phyloP scores from a whole-genome alignment of 2,113 vertebrate genomes.

The Perca flavescens region DNA sequence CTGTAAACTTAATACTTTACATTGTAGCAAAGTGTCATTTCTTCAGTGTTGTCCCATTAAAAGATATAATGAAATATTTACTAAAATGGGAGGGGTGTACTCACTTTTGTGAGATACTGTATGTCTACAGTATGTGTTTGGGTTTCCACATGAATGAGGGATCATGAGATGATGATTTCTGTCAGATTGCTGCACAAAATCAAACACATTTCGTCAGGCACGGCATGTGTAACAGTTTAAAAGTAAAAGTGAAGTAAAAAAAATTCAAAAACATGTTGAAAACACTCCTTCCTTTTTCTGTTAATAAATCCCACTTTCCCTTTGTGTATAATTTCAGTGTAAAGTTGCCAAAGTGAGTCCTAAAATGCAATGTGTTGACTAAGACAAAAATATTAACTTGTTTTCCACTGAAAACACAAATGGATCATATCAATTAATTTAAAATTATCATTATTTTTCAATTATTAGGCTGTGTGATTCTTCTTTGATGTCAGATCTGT shows the following conservation, averaged over 20 bases:
- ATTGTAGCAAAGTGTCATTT: too few species aligned
- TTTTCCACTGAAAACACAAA: background rate
- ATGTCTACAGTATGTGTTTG: background rate
- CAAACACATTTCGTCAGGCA: background rate
- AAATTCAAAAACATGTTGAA: too few species aligned
- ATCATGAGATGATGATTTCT: background rate
- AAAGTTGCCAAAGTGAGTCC: background rate
- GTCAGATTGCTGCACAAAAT: background rate
- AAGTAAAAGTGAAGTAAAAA: background rate
- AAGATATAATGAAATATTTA: too few species aligned
- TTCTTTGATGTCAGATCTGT: background rate
- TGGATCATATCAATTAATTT: background rate
- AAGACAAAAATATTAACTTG: too few species aligned
- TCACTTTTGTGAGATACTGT: too few species aligned
- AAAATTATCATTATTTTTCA: background rate
- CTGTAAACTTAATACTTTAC: too few species aligned
- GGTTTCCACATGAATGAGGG: slow-evolving; percentile 1
- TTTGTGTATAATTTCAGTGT: background rate
- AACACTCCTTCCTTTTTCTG: background rate
- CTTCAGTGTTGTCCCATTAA: too few species aligned
- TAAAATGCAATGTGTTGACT: background rate
- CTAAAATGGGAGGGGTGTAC: too few species aligned
- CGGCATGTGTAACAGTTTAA: background rate
- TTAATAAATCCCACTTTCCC: background rate
- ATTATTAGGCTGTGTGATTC: background rate